Base-by-base conservation (phyloP, 2,113 vertebrate species). In the Ceyx margarethae region DNA sequence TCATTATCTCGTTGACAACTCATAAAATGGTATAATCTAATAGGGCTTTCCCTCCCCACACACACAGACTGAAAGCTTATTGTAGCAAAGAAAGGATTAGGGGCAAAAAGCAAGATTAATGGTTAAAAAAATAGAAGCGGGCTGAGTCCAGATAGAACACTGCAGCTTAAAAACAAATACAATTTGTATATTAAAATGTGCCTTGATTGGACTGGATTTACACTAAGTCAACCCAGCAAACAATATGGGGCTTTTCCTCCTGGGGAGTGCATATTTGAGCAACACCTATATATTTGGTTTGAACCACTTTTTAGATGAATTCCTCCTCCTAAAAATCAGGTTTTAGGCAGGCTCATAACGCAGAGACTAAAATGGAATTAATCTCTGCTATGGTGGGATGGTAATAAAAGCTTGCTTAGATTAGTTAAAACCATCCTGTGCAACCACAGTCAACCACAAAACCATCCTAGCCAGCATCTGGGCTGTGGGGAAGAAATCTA, bases 1-100 rank as follows among this genome's bases (percentile, higher is more conserved):
- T 94, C 96, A 97, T 97, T 97, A 97, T 95, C 97, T 89, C 69
- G 6, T 95, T 97, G 96, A 97, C 96, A 97, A 96, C 91, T 91
- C 87, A 96, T 96, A 97, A 97, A 97, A 97, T 87, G 96, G 96
- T 96, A 96, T 96, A 96, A 98, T 97, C 92, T 95, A 97, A 96
- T 89, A 66, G 83, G 79, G 82, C 65, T 94, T 94, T 96, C 89
- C 87, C 42, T 91, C 74, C 74, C 56, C 88, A 90, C 67, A 81
- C 48, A 78, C 71, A 75, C 58, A 22, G 3, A 72, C 54, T 61
- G 80, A 95, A 95, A 96, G 72, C 87, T 95, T 79, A 84, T 29
- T 89, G 71, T 80, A 93, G 85, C 54, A 95, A 89, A 84, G 74
- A 94, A 84, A 81, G 89, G 84, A 96, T 94, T 45, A 91, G 60